Evolutionary conservation across 2,888 invertebrate genomes (phyloP).

Genomic region (Eurytoma californica): DNA sequence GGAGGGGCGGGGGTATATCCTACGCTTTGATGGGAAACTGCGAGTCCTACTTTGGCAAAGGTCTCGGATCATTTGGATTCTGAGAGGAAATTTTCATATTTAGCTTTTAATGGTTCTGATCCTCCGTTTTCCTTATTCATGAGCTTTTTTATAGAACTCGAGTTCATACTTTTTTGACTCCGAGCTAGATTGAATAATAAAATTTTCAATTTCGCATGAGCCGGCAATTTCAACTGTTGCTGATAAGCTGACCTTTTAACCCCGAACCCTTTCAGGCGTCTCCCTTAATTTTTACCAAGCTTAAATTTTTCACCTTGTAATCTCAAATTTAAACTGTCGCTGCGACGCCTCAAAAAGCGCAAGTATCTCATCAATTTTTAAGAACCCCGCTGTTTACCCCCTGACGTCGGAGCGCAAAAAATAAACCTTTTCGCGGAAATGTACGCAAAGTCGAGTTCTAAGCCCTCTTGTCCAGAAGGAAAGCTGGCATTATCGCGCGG

Average conservation of each 20-base stretch:
- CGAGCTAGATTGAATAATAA: slow-evolving; percentile 22
- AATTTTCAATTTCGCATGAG: slow-evolving; percentile 26
- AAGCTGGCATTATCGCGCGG: slow-evolving; percentile 38
- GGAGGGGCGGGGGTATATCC: neutral
- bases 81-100: slow-evolving; percentile 41
- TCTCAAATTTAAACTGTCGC: neutral
- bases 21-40: too few relatives aligned
- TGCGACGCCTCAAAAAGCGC: neutral
- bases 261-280: neutral
- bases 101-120: slow-evolving; percentile 43
- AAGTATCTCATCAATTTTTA: slow-evolving; percentile 34
- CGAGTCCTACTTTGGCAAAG: neutral
- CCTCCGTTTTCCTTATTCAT: slow-evolving; percentile 41
- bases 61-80: slow-evolving; percentile 14
- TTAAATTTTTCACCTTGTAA: too few relatives aligned
- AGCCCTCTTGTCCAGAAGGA: slow-evolving; percentile 22
- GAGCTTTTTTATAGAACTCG: slow-evolving; percentile 20
- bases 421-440: slow-evolving; percentile 18
- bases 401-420: neutral
- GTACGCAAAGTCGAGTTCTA: slow-evolving; percentile 38
- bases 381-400: neutral
- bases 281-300: too few relatives aligned
- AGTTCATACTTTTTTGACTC: neutral
- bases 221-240: slow-evolving; percentile 8
- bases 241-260: neutral